These are phyloP conservation scores for Cybosia mesomella DNA, from an alignment of 2,888 invertebrate genomes.

Conservation along the genomic window DNA sequence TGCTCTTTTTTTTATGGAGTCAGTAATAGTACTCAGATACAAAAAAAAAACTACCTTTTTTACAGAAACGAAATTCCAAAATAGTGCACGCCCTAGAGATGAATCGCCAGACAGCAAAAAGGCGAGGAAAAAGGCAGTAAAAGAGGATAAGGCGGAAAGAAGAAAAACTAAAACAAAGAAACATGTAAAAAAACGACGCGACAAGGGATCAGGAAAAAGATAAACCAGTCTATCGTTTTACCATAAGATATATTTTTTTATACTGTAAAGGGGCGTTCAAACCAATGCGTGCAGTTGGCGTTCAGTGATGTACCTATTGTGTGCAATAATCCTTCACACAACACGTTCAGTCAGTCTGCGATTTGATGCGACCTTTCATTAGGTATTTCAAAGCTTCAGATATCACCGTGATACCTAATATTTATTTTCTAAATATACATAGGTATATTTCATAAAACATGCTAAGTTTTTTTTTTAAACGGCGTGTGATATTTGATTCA, in stretches of 20 bases:
- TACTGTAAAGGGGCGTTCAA: not conserved
- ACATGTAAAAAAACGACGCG: constrained; percentile 96
- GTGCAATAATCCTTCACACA: not conserved
- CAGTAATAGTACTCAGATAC: not conserved
- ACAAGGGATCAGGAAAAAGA: constrained; percentile 85
- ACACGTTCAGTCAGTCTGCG: not conserved
- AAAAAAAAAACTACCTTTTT: constrained; percentile 22
- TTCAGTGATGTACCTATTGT: not conserved
- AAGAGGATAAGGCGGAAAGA: constrained; percentile 95
- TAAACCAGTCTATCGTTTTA: constrained; percentile 44
- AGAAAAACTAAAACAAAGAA: constrained; percentile 96
- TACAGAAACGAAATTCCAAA: constrained; percentile 87
- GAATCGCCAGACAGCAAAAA: constrained; percentile 94
- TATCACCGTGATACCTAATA: too few species aligned
- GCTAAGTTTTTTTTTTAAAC: not conserved
- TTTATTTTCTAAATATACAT: too few species aligned
- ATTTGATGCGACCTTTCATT: not conserved
- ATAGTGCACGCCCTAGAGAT: constrained; percentile 90
- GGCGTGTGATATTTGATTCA: not conserved
- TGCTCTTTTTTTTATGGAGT: too few species aligned
- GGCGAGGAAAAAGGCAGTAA: constrained; percentile 94
- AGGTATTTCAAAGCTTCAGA: not conserved
- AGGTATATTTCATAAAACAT: not conserved
- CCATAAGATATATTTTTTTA: not conserved
- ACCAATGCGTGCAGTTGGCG: not conserved